These are phyloP conservation scores for Panagrolaimus sp. DNA, from an alignment of 1,140 invertebrate genomes.

Conservation along the genomic window DNA sequence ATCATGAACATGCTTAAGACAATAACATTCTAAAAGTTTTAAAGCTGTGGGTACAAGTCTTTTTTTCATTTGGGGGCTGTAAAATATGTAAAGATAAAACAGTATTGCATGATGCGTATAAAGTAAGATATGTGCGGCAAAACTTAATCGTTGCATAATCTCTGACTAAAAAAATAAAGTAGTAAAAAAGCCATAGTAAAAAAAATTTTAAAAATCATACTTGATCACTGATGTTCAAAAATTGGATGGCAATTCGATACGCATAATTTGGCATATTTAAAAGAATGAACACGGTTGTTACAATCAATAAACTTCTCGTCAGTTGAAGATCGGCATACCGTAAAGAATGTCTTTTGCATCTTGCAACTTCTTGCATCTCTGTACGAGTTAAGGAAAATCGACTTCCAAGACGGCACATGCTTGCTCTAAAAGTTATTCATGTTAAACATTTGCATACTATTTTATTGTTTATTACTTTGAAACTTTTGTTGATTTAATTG, in stretches of 20 bases:
- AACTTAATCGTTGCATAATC: slow-evolving; percentile 37
- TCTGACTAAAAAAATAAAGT: slow-evolving; percentile 29
- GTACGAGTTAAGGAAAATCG: slow-evolving; percentile 20
- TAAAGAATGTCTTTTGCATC: slow-evolving; percentile 26
- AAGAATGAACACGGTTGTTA: slow-evolving; percentile 54
- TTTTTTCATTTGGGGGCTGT: slow-evolving; percentile 58
- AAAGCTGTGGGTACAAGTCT: slow-evolving; percentile 54
- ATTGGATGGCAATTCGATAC: slow-evolving; percentile 47
- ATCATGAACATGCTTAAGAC: slow-evolving; percentile 39
- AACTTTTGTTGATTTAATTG: slow-evolving; percentile 45
- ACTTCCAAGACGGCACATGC: slow-evolving; percentile 36
- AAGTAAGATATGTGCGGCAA: slow-evolving; percentile 41
- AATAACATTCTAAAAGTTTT: slow-evolving; percentile 57
- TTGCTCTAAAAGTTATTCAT: slow-evolving; percentile 34
- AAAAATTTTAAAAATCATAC: slow-evolving; percentile 27
- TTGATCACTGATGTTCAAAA: slow-evolving; percentile 39
- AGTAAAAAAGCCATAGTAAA: slow-evolving; percentile 17
- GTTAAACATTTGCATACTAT: slow-evolving; percentile 7
- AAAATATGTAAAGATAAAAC: slow-evolving; percentile 57
- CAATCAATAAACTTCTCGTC: slow-evolving; percentile 51
- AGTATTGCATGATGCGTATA: slow-evolving; percentile 55
- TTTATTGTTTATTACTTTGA: slow-evolving; percentile 34
- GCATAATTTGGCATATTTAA: slow-evolving; percentile 55
- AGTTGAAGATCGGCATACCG: slow-evolving; percentile 54
- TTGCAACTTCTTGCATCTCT: slow-evolving; percentile 24